These are phyloP conservation scores for Scarus forsteni DNA, from an alignment of 2,797 vertebrate genomes.

Conservation along the genomic window DNA sequence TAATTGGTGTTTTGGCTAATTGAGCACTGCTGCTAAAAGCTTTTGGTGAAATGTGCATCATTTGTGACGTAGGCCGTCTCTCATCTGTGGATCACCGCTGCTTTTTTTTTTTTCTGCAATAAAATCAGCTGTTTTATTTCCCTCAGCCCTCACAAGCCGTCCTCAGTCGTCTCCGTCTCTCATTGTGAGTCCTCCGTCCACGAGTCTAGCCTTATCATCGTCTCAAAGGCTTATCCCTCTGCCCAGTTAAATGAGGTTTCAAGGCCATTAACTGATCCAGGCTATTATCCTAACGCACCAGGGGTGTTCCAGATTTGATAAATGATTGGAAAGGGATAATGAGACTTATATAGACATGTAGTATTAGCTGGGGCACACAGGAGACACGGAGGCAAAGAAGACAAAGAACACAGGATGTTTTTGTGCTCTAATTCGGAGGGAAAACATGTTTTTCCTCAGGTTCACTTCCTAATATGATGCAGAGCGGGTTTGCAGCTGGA, in stretches of 20 bases:
- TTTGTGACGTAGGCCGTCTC: slow-evolving; percentile 37
- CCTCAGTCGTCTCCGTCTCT: slow-evolving; percentile 23
- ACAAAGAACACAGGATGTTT: slow-evolving; percentile 24
- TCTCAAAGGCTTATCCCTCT: slow-evolving; percentile 57
- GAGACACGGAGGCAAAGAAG: slow-evolving; percentile 16
- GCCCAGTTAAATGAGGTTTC: slow-evolving; percentile 70
- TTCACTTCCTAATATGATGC: slow-evolving; percentile 16
- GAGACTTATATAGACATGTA: slow-evolving; percentile 53
- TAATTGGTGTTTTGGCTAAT: slow-evolving; percentile 71
- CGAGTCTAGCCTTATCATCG: slow-evolving; percentile 40
- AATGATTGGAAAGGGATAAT: slow-evolving; percentile 65
- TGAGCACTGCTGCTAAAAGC: slow-evolving; percentile 70
- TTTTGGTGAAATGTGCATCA: slow-evolving; percentile 44
- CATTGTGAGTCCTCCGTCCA: slow-evolving; percentile 33
- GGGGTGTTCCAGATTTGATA: slow-evolving; percentile 68
- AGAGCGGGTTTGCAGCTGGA: slow-evolving; percentile 42
- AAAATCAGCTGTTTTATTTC: slow-evolving; percentile 20
- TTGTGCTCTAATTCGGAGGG: slow-evolving; percentile 6
- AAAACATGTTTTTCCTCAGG: slow-evolving; percentile 20
- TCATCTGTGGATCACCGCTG: slow-evolving; percentile 6
- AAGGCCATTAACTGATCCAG: slow-evolving; percentile 72
- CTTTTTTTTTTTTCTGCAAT: slow-evolving; percentile 17
- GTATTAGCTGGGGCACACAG: slow-evolving; percentile 28
- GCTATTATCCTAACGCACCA: slow-evolving; percentile 67
- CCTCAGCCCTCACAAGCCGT: slow-evolving; percentile 8